Conservation (phyloP, 2,888 invertebrate species). For the Cenopis cana region DNA sequence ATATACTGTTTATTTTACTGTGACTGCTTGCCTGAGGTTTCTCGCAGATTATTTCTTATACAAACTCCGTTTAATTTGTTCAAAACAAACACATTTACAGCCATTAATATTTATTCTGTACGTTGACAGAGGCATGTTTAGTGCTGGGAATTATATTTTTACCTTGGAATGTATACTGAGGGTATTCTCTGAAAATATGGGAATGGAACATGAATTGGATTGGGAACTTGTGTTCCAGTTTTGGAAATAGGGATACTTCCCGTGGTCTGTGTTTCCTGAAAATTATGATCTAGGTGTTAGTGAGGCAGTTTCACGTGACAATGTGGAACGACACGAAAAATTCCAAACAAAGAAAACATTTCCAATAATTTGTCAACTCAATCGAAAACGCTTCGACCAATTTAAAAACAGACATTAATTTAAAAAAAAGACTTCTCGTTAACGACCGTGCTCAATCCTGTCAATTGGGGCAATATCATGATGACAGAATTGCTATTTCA, state of each 20-base stretch:
- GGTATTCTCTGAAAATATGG: background rate
- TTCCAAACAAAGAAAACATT: background rate
- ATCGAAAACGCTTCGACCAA: background rate
- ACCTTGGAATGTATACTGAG: background rate
- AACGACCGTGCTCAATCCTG: conserved; percentile 26
- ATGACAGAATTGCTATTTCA: conserved; percentile 33
- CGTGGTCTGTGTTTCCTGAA: no score
- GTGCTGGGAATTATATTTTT: conserved; percentile 19
- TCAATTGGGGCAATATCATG: conserved; percentile 25
- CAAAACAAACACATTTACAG: conserved; percentile 42
- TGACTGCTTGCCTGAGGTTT: conserved; percentile 16
- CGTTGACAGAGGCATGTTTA: conserved; percentile 29
- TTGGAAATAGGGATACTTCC: background rate
- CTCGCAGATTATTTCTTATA: conserved; percentile 39
- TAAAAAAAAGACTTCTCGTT: conserved; percentile 42
- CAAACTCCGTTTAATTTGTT: conserved; percentile 41
- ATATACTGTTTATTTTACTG: conserved; percentile 13
- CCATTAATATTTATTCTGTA: conserved; percentile 41
- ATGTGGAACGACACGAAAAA: no score
- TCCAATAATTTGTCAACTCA: background rate
- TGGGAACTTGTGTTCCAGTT: background rate
- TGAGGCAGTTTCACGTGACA: no score
- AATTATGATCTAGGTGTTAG: no score
- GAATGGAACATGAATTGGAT: background rate
- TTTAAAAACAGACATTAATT: conserved; percentile 37